Conservation (phyloP, 2,797 vertebrate species). For the Protosalanx chinensis region DNA sequence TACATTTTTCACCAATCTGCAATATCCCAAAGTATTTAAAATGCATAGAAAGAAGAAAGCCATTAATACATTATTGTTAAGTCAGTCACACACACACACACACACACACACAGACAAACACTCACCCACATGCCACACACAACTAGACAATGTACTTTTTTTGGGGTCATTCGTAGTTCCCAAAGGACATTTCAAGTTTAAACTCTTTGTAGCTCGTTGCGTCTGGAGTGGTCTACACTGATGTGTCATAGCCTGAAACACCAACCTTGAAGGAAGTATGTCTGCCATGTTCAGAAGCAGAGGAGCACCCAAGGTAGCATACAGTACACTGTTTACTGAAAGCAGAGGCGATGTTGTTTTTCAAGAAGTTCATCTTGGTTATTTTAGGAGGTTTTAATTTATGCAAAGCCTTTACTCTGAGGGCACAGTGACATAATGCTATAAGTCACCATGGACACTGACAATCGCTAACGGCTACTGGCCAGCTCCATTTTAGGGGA, state of each 20-base stretch:
- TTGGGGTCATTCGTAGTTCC: constrained; percentile 37
- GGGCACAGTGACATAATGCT: constrained; percentile 67
- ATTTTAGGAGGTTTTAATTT: constrained; percentile 72
- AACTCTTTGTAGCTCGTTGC: constrained; percentile 29
- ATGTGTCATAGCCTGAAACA: no score
- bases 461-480: constrained; percentile 69
- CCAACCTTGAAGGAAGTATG: constrained; percentile 7
- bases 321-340: constrained; percentile 14
- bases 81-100: constrained; percentile 35
- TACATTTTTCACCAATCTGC: constrained; percentile 57
- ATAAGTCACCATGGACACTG: constrained; percentile 75
- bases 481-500: constrained; percentile 70
- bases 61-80: constrained; percentile 59
- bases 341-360: constrained; percentile 48
- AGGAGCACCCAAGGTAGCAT: constrained; percentile 14
- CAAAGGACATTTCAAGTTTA: constrained; percentile 25
- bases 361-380: constrained; percentile 54
- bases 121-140: constrained; percentile 4
- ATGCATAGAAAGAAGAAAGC: constrained; percentile 55
- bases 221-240: not conserved
- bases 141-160: constrained; percentile 1
- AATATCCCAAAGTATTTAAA: constrained; percentile 52
- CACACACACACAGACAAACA: constrained; percentile 1
- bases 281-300: constrained; percentile 22
- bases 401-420: constrained; percentile 66